phyloP scores from a whole-genome alignment of 2,888 invertebrate genomes.

The Choristoneura rosaceana region DNA sequence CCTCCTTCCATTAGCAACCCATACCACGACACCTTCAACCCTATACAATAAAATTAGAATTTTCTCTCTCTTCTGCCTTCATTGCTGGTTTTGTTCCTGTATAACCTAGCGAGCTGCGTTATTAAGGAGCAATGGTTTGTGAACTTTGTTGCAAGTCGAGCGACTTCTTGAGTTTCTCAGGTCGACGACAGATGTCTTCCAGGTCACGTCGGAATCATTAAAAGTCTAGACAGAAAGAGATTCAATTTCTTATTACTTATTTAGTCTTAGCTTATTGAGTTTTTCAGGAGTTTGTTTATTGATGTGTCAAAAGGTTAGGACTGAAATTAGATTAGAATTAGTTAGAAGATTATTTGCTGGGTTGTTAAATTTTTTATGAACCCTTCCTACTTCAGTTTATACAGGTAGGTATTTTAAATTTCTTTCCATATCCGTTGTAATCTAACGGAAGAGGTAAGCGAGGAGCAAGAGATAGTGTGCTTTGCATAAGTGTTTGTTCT shows the following conservation, averaged over 20 bases:
- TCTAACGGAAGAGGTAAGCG: too few species aligned
- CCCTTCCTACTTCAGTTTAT: too few species aligned
- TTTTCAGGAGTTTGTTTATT: slow-evolving; percentile 25
- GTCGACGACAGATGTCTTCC: slow-evolving; percentile 45
- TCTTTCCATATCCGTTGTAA: too few species aligned
- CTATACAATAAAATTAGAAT: slow-evolving; percentile 22
- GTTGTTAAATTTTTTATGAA: background rate
- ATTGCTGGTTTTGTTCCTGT: slow-evolving; percentile 46
- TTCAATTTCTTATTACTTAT: slow-evolving; percentile 62
- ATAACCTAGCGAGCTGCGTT: background rate
- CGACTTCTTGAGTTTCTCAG: slow-evolving; percentile 1
- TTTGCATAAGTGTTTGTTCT: too few species aligned
- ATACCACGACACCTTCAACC: slow-evolving; percentile 50
- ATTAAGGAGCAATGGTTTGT: slow-evolving; percentile 47
- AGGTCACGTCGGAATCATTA: slow-evolving; percentile 59
- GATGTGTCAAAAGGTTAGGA: background rate
- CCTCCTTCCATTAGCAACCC: slow-evolving; percentile 72
- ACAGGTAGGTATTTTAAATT: too few species aligned
- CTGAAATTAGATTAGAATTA: background rate
- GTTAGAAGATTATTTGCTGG: background rate
- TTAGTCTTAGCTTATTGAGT: slow-evolving; percentile 26
- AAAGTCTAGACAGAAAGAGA: slow-evolving; percentile 66
- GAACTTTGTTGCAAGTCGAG: background rate
- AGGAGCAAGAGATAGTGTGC: too few species aligned
- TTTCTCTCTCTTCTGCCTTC: slow-evolving; percentile 40